A percentile compares a stretch with the other conserved stretches of the same genome.
Conservation (phyloP, 2,113 vertebrate species). For the Tenebrosternarchus preto region DNA sequence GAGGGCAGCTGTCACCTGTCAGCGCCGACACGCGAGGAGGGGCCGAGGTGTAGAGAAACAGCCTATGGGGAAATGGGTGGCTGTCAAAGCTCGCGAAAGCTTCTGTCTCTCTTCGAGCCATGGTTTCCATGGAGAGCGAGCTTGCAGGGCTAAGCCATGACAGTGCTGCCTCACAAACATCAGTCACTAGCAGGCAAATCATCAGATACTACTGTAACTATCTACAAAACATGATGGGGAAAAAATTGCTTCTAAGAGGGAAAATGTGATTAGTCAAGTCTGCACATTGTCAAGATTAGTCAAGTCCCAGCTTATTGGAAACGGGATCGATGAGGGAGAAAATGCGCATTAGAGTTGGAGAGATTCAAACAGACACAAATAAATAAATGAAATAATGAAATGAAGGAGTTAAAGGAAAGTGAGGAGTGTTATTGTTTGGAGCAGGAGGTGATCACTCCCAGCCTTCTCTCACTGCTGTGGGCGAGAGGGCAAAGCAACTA, state of each 20-base stretch:
- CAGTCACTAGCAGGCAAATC: not conserved
- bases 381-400: no score
- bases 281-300: no score
- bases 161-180: constrained; percentile 13
- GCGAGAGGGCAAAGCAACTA: no score
- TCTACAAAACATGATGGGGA: not conserved
- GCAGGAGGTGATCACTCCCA: not conserved
- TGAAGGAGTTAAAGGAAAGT: no score
- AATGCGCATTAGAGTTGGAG: no score
- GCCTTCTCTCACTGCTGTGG: not conserved
- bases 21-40: constrained; percentile 44
- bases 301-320: no score
- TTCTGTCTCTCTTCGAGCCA: constrained; percentile 27
- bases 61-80: constrained; percentile 33
- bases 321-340: no score
- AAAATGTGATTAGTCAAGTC: no score
- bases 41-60: constrained; percentile 39
- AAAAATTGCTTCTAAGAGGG: not conserved
- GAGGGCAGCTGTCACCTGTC: constrained; percentile 53
- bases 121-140: constrained; percentile 5
- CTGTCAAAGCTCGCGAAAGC: constrained; percentile 24
- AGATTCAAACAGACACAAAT: no score
- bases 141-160: not conserved
- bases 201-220: constrained; percentile 4
- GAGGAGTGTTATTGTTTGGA: not conserved